Evolutionary conservation across 2,113 vertebrate genomes (phyloP).

Genomic region (Notarius lentiginosus): DNA sequence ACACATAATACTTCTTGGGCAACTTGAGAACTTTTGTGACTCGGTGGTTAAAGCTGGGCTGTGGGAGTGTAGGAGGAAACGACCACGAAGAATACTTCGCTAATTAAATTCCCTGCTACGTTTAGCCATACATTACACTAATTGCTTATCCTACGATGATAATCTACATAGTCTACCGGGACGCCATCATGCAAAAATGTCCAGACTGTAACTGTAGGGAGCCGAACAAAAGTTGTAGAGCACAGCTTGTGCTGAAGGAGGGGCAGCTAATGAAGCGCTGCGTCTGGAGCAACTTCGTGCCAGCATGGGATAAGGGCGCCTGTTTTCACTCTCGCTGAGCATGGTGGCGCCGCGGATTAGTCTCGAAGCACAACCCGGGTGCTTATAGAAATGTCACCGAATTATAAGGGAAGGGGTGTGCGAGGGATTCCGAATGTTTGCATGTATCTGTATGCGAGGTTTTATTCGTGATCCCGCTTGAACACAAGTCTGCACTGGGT

Average conservation of each 20-base stretch:
- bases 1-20: neutral
- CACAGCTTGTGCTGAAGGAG: constrained; percentile 1
- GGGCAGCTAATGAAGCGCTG: neutral
- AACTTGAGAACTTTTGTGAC: neutral
- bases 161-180: neutral
- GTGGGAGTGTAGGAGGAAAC: too few species aligned
- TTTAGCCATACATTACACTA: neutral
- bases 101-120: neutral
- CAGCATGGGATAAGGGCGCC: constrained; percentile 4
- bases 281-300: constrained; percentile 7
- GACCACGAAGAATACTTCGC: neutral
- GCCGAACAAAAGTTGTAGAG: neutral
- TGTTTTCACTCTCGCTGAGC: constrained; percentile 13
- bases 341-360: constrained; percentile 14
- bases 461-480: neutral
- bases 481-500: neutral
- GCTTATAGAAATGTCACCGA: constrained; percentile 21
- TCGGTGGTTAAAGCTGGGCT: neutral
- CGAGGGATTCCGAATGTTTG: neutral
- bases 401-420: neutral
- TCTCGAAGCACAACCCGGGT: neutral
- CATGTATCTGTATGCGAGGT: neutral
- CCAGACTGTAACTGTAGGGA: constrained; percentile 14
- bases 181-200: constrained; percentile 11
- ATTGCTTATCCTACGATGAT: neutral